Base-by-base conservation (phyloP, 2,888 invertebrate genomes). In the Drosophila greeni region DNA sequence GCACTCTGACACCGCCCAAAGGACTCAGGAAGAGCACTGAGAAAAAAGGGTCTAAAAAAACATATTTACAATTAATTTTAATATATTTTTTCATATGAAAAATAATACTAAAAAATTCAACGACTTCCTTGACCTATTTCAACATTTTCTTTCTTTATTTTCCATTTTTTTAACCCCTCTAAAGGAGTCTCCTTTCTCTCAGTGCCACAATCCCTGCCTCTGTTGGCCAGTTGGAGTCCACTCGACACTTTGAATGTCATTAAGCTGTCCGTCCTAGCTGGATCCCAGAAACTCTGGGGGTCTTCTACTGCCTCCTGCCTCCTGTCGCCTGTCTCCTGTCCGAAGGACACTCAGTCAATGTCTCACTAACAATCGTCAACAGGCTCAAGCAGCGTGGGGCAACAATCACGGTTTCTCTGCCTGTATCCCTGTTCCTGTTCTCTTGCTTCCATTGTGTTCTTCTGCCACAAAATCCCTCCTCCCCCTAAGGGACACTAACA, bases 281-380 rank as follows among this genome's bases (percentile, higher is more conserved):
- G 26, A 29, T 52, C 53, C 40, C 53, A 23, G 66, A 16, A 16
- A 36, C 26, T 40, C 42, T 14, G 20, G 36, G 23, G 8, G n/a
- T 18, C 37, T 2, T 24, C 33, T 20, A 24, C n/a, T n/a, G 9
- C 18, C 24, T 34, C 33, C n/a, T 26, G 34, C 7, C 49, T 24
- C 24, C 6, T 24, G 26, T 8, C 20, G 12, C 36, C 40, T 43
- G 18, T 43, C 33, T 36, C 34, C 18, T n/a, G 55, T 12, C 49
- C 36, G 71, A n/a, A n/a, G n/a, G 66, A 79, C 83, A 77, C 80
- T 84, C 81, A 73, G 85, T 81, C 81, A 81, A 85, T 81, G 85
- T 85, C 82, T 78, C 79, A 78, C 81, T 85, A 81, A 81, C 85
- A 84, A 83, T 83, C 74, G 79, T 79, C 84, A 84, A 82, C 79